phyloP scores from a whole-genome alignment of 2,113 vertebrate genomes.

The Mionectes macconnelli region DNA sequence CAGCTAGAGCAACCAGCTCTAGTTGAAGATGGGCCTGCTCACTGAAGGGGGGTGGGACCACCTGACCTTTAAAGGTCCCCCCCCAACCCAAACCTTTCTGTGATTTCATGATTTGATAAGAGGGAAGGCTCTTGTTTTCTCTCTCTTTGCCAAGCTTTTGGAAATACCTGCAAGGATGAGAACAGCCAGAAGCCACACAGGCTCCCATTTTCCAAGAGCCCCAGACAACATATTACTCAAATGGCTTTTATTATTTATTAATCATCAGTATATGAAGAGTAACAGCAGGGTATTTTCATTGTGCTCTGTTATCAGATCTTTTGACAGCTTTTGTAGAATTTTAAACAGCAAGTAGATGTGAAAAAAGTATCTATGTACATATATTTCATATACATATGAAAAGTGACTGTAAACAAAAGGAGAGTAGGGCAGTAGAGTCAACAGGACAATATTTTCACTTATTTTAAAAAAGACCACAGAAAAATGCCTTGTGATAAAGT shows the following conservation, averaged over 20 bases:
- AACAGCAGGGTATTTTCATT: background rate
- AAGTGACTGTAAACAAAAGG: background rate
- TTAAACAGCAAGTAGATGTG: background rate
- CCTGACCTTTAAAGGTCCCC: background rate
- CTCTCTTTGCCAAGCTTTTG: background rate
- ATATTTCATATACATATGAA: background rate
- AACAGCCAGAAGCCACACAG: background rate
- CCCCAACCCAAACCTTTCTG: background rate
- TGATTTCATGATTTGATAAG: background rate
- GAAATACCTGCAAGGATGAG: background rate
- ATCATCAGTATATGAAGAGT: background rate
- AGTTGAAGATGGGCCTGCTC: background rate
- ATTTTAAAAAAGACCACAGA: background rate
- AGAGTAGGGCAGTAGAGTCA: background rate
- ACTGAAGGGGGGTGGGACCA: background rate
- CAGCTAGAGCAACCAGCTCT: background rate
- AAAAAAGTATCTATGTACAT: background rate
- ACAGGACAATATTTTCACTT: background rate
- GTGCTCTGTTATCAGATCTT: background rate
- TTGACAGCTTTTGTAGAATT: background rate
- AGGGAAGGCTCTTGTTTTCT: background rate
- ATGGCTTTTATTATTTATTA: background rate
- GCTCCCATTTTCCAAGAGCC: background rate
- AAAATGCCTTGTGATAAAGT: background rate
- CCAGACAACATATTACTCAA: background rate